Base-by-base conservation (phyloP, 2,113 vertebrate genomes). In the Chlorocebus sabaeus region DNA sequence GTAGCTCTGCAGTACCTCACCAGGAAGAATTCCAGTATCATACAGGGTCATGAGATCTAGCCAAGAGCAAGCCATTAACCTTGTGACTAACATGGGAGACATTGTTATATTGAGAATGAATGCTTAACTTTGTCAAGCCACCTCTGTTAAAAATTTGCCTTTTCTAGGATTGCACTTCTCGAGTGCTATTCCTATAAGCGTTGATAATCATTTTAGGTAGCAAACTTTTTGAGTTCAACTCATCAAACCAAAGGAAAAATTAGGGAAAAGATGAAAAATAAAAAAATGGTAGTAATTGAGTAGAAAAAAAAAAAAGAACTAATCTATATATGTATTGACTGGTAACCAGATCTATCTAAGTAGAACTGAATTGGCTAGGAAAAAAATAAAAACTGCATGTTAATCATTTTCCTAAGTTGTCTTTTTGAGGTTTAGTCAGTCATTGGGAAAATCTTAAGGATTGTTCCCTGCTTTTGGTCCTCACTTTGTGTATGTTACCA, bases 231-330 rank as follows among this genome's bases (percentile, higher is more conserved):
- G 94, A 97, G 97, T 95, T 96, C 95, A 96, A 16, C 97, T 95
- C 55, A 35, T 95, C 72, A 97, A 96, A 98, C 95, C 97, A 98
- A 97, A 98, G 97, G 96, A 94, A 96, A 90, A 95, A 40, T 48
- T 61, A 84, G 87, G 89, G 70, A 45, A 92, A 79, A 72, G 40
- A 20, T 64, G 72, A 90, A 64, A 84, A 78, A 83, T 67, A 23
- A 92, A 70, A n/a, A 95, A 90, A 61, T 10, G 3, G 45, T 90
- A 52, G 67, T 76, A 73, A 87, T n/a, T 73, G 45, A 40, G 45
- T 75, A 67, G 45, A 32, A 64, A 78, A 43, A 40, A 50, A 32
- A n/a, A 45, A 50, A 50, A 50, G 13, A 50, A 50, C 13, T 81
- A 40, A 85, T 70, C 87, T 91, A n/a, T 90, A 23, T 95, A 43